A percentile compares a stretch with the other conserved stretches of the same genome.
Evolutionary conservation across 2,113 vertebrate genomes (phyloP).

Genomic region (Dascyllus trimaculatus): DNA sequence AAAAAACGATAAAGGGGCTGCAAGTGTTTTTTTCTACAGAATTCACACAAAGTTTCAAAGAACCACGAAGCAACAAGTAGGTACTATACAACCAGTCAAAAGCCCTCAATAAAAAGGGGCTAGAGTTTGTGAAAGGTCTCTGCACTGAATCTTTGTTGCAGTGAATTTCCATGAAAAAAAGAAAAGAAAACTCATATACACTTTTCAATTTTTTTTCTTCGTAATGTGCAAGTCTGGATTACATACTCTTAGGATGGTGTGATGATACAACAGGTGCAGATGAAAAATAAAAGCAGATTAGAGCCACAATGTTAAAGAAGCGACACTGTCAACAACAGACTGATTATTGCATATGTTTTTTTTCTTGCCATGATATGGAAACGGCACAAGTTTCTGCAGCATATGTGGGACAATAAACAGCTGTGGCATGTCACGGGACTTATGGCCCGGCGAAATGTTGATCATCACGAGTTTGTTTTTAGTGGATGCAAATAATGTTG

Average conservation of each 20-base stretch:
- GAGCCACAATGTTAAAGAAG: background rate
- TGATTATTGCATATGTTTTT: background rate
- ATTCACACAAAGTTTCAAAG: constrained; percentile 60
- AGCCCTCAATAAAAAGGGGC: background rate
- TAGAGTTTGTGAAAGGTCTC: background rate
- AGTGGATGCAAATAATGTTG: constrained; percentile 61
- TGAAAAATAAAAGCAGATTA: background rate
- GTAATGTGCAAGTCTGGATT: background rate
- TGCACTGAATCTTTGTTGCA: background rate
- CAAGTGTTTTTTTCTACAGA: constrained; percentile 63
- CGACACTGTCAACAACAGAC: background rate
- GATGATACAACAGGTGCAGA: background rate
- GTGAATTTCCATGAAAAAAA: background rate
- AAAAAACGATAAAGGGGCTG: constrained; percentile 62
- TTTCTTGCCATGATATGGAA: background rate
- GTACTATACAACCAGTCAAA: background rate
- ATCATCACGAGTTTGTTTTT: constrained; percentile 63
- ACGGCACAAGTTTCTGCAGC: background rate
- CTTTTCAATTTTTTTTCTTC: no score
- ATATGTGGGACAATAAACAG: constrained; percentile 31
- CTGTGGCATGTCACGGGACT: constrained; percentile 45
- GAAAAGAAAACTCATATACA: no score
- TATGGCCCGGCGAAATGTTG: constrained; percentile 20
- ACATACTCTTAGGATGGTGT: background rate
- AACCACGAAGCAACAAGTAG: constrained; percentile 53